Percentiles rank a stretch among this genome's conserved stretches.
These are phyloP conservation scores for Sebastes cheni DNA, from an alignment of 2,797 vertebrate species.

Conservation along the genomic window DNA sequence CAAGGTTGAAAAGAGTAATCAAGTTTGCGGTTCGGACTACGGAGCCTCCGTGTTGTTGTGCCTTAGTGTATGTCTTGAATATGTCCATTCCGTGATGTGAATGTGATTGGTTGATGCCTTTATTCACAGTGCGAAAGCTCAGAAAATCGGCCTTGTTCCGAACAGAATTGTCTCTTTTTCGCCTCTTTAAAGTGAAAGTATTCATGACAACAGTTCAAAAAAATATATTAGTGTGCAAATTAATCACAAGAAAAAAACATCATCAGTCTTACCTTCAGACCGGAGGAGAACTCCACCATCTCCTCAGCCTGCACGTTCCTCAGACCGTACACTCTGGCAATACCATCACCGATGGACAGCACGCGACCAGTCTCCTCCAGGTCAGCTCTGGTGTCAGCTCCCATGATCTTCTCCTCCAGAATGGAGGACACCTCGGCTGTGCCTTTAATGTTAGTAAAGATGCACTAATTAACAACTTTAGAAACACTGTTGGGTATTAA, in stretches of 20 bases:
- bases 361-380: slow-evolving; percentile 95
- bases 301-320: slow-evolving; percentile 98
- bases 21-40: too few species aligned
- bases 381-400: slow-evolving; percentile 89
- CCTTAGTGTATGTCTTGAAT: too few species aligned
- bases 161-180: too few species aligned
- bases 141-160: too few species aligned
- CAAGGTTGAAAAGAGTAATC: fast-evolving
- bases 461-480: neutral
- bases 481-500: neutral
- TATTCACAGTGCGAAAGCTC: too few species aligned
- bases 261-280: slow-evolving; percentile 86
- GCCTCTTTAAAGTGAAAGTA: too few species aligned
- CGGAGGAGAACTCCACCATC: slow-evolving; percentile 99
- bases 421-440: slow-evolving; percentile 91
- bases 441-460: slow-evolving; percentile 26
- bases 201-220: too few species aligned
- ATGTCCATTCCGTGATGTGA: too few species aligned
- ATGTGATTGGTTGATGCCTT: too few species aligned
- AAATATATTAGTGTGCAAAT: too few species aligned
- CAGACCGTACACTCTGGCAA: slow-evolving; percentile 94
- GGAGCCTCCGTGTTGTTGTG: too few species aligned
- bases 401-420: slow-evolving; percentile 94
- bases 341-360: slow-evolving; percentile 95
- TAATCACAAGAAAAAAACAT: neutral